phyloP scores from a whole-genome alignment of 2,113 vertebrate species.

The Martes martes region DNA sequence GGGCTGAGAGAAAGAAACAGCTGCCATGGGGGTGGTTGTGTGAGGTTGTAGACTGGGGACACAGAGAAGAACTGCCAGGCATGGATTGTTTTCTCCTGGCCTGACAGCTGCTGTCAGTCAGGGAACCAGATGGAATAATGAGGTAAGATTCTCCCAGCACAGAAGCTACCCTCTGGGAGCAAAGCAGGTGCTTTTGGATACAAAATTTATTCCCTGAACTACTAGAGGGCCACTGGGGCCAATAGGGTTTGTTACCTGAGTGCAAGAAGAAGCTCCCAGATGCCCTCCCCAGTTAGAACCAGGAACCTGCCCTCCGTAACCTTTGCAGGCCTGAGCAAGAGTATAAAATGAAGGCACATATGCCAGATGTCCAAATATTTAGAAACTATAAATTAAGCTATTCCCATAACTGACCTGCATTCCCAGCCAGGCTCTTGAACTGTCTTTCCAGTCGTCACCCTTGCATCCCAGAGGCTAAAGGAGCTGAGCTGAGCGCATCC shows the following conservation, averaged over 20 bases:
- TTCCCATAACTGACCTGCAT: not conserved
- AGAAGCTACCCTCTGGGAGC: not conserved
- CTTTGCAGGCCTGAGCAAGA: not conserved
- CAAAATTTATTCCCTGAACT: not conserved
- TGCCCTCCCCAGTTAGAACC: not conserved
- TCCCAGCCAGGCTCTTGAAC: not conserved
- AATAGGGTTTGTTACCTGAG: not conserved
- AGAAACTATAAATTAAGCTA: not conserved
- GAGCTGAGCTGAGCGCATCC: not conserved
- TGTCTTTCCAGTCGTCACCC: not conserved
- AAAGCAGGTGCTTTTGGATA: not conserved
- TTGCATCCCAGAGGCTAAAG: not conserved
- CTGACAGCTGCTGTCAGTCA: conserved; percentile 57
- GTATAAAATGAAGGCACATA: not conserved
- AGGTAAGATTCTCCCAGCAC: conserved; percentile 25
- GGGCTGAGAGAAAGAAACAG: not conserved
- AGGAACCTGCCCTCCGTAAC: not conserved
- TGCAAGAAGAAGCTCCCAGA: not conserved
- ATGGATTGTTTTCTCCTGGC: conserved; percentile 45
- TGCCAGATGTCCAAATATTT: not conserved
- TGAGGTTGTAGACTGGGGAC: conserved; percentile 17
- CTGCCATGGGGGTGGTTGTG: not conserved
- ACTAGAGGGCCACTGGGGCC: not conserved
- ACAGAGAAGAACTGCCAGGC: conserved; percentile 35
- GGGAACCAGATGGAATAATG: conserved; percentile 63